Evolutionary conservation across 92 coral and sea anemone species (phyloP).

Genomic region (Epizoanthus rinbou): DNA sequence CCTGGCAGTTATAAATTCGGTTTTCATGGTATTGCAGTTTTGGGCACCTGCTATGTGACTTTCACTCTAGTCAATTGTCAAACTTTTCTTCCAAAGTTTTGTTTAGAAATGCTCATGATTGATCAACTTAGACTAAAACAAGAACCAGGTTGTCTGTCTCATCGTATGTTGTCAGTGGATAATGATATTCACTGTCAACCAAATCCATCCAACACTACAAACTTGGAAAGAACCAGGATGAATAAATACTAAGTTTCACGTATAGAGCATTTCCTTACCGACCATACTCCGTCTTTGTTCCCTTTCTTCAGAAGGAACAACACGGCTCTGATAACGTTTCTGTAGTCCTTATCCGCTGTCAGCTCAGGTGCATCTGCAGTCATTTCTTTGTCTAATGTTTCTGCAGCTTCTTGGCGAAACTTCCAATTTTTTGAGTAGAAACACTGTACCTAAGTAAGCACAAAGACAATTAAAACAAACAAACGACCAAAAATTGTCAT

Average conservation of each 20-base stretch:
- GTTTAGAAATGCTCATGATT: too few species aligned
- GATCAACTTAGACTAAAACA: too few species aligned
- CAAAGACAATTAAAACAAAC: neutral
- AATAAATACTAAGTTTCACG: neutral
- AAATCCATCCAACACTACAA: neutral
- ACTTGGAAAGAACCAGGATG: neutral
- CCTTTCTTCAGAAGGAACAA: slow-evolving; percentile 85
- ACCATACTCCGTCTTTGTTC: slow-evolving; percentile 88
- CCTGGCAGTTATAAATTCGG: too few species aligned
- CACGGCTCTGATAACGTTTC: slow-evolving; percentile 82
- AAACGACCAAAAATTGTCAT: neutral
- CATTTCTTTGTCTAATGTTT: slow-evolving; percentile 75
- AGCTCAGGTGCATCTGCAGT: slow-evolving; percentile 77
- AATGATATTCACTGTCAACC: neutral
- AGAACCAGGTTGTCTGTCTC: too few species aligned
- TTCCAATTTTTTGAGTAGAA: slow-evolving; percentile 97
- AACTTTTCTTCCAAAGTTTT: too few species aligned
- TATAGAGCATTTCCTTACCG: slow-evolving; percentile 62
- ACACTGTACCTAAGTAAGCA: slow-evolving; percentile 77
- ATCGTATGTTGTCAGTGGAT: neutral
- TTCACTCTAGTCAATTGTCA: too few species aligned
- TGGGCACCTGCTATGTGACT: too few species aligned
- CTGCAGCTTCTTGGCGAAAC: slow-evolving; percentile 94
- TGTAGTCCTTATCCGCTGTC: slow-evolving; percentile 78
- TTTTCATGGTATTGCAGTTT: too few species aligned